Evolutionary conservation across 2,888 invertebrate species (phyloP), one percentile per base, ranked within the genome.

Genomic region (Andricus quercusramuli): DNA sequence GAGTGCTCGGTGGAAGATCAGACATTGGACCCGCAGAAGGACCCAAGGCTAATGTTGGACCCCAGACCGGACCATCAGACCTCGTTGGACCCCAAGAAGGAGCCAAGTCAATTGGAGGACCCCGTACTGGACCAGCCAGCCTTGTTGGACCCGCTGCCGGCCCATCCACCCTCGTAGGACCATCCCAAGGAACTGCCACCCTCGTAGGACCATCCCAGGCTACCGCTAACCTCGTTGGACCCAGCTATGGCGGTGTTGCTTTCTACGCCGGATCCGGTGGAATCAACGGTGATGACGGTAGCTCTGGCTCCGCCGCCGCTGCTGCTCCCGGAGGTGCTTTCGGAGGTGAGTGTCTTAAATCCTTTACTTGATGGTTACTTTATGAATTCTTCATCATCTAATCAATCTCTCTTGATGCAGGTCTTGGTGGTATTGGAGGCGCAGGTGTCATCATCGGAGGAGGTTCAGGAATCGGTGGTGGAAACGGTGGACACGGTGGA

Each of bases 1-100:
- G 37, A 37, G 37, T 37, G 8, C 37, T 37, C 37, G 37, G 92
- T 65, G 92, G 92, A 82, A 89, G 92, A 86, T 90, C 92, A 83
- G 92, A 92, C 90, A 90, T 92, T 86, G 92, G 92, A 91, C 92
- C 92, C 84, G 92, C 92, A 85, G 92, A 92, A 86, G 92, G 92
- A 90, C 92, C 92, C 85, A 92, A 91, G 88, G 92, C 92, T 85
- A 92, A 92, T 89, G 92, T 92, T 86, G 92, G 92, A 92, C 92
- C 92, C 86, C 92, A 92, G 85, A 90, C 89, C 84, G 92, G 92
- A 82, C 92, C 92, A 83, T 91, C 91, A 79, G 92, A 92, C 88
- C 89, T 90, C 85, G 92, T 91, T 66, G 92, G 92, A 92, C 92
- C 92, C 86, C 92, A 92, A 79, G 92, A 92, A 88, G 92, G 92